phyloP scores from a whole-genome alignment of 2,888 invertebrate genomes.

The Diachrysia chrysitis region DNA sequence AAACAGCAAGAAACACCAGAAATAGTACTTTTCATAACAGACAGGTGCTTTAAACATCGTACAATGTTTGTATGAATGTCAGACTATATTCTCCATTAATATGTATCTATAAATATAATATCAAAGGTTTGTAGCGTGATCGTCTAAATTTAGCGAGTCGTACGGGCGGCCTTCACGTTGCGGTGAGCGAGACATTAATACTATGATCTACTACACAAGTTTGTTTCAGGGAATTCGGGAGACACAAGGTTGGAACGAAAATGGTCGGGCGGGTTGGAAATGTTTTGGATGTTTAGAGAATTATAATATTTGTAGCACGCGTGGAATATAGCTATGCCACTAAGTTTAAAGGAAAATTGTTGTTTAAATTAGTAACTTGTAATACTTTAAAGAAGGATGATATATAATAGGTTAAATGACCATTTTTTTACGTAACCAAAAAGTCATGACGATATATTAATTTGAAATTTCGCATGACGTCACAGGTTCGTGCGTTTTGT shows the following conservation, averaged over 20 bases:
- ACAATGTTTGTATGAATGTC: constrained; percentile 26
- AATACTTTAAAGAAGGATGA: too few species aligned
- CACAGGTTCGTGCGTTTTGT: too few species aligned
- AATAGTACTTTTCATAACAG: constrained; percentile 16
- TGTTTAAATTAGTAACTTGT: too few species aligned
- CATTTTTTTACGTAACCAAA: too few species aligned
- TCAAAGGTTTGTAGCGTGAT: constrained; percentile 49
- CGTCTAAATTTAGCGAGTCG: constrained; percentile 60
- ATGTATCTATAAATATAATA: constrained; percentile 39
- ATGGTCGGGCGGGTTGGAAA: neutral
- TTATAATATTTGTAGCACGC: neutral
- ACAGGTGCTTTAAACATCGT: constrained; percentile 35
- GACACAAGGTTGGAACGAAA: constrained; percentile 32
- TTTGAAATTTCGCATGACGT: too few species aligned
- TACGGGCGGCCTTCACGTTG: constrained; percentile 65
- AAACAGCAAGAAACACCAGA: neutral
- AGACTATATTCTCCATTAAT: constrained; percentile 4
- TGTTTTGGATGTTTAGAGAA: constrained; percentile 4
- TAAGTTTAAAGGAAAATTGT: too few species aligned
- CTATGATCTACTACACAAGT: constrained; percentile 43
- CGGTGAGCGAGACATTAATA: constrained; percentile 59
- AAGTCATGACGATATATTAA: too few species aligned
- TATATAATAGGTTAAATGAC: too few species aligned
- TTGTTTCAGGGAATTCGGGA: constrained; percentile 39
- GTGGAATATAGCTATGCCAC: neutral